Base-by-base conservation (phyloP, 2,888 invertebrate species). In the Crioceris asparagi region DNA sequence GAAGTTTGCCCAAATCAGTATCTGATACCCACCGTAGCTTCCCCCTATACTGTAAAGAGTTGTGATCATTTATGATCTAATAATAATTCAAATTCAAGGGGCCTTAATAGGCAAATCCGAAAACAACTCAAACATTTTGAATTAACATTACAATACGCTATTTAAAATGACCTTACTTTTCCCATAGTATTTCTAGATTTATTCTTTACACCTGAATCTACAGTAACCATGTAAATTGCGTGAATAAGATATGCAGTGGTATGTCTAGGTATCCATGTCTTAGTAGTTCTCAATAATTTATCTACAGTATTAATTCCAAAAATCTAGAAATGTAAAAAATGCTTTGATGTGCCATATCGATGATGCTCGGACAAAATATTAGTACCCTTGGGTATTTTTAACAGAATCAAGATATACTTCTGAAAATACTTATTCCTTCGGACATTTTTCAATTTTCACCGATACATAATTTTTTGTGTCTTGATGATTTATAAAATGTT, bases 21-120 rank as follows among this genome's bases (percentile, higher is more conserved):
- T 57, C 56, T 1, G 45, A 38, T 3, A 54, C 47, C 62, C 62
- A 62, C 29, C 54, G 50, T 23, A 58, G 34, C 50, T 59, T 59
- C 25, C 58, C 60, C 23, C 58, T 51, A 39, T 55, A 61, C 60
- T 60, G 32, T 36, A 46, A 43, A 14, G n/a, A n/a, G n/a, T n/a
- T n/a, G n/a, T n/a, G n/a, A n/a, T n/a, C n/a, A n/a, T n/a, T n/a
- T n/a, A n/a, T n/a, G n/a, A n/a, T n/a, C n/a, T n/a, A n/a, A n/a
- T n/a, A n/a, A n/a, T n/a, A n/a, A n/a, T n/a, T n/a, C n/a, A n/a
- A n/a, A n/a, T n/a, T n/a, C n/a, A n/a, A n/a, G n/a, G n/a, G n/a
- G n/a, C n/a, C n/a, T n/a, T n/a, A n/a, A n/a, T n/a, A n/a, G n/a
- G n/a, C n/a, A n/a, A n/a, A n/a, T n/a, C n/a, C n/a, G 14, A 6